Conservation (phyloP, 2,797 vertebrate genomes). For the Picus viridis region DNA sequence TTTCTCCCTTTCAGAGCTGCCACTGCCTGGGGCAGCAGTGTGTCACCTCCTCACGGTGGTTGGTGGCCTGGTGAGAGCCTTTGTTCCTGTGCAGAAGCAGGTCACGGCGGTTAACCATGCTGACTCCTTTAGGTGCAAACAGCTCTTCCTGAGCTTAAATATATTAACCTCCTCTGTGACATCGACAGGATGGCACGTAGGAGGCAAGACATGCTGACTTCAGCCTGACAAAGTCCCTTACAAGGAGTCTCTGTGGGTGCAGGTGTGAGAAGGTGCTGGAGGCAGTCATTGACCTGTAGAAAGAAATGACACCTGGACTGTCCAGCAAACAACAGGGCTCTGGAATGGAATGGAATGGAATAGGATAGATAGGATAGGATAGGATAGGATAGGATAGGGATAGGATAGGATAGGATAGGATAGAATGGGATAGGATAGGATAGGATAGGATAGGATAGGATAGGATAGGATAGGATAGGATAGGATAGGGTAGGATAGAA, state of each 20-base stretch:
- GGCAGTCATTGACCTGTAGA: background rate
- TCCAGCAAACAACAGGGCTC: background rate
- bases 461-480: too few relatives aligned
- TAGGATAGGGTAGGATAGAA: too few relatives aligned
- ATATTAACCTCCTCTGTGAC: conserved; percentile 6
- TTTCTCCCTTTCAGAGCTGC: background rate
- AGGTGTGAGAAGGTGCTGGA: background rate
- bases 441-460: too few relatives aligned
- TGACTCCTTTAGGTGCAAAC: background rate
- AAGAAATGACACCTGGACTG: background rate
- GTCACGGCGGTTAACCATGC: conserved; percentile 49
- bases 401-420: too few relatives aligned
- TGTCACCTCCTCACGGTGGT: background rate
- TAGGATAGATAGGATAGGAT: too few relatives aligned
- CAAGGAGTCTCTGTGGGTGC: background rate
- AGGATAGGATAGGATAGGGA: too few relatives aligned
- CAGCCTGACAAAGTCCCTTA: background rate
- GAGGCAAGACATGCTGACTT: conserved; percentile 31
- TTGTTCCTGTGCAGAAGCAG: conserved; percentile 43
- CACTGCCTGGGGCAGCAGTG: background rate
- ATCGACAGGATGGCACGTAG: background rate
- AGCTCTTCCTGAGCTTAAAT: background rate
- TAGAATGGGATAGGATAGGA: too few relatives aligned
- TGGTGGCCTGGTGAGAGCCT: background rate
- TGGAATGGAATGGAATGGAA: too few relatives aligned